Evolutionary conservation across 2,888 invertebrate genomes (phyloP).

Genomic region (Aspidapion aeneum): DNA sequence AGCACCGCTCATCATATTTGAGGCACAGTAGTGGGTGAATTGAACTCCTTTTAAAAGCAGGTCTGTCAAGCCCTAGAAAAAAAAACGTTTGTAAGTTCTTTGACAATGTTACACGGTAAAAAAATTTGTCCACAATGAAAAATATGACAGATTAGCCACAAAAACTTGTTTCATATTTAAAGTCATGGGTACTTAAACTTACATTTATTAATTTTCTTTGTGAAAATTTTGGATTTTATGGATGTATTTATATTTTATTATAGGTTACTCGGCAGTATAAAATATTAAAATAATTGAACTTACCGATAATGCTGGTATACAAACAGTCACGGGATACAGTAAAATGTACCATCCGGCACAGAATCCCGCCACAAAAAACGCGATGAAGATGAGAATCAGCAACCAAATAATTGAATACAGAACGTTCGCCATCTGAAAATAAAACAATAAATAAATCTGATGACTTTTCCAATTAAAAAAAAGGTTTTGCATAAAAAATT

Average conservation of each 20-base stretch:
- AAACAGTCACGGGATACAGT: slow-evolving; percentile 63
- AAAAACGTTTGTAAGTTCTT: too few species aligned
- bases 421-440: slow-evolving; percentile 60
- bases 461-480: too few species aligned
- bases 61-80: slow-evolving; percentile 63
- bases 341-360: slow-evolving; percentile 68
- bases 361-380: slow-evolving; percentile 64
- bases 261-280: too few species aligned
- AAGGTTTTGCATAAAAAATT: too few species aligned
- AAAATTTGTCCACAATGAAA: too few species aligned
- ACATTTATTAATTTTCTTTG: too few species aligned
- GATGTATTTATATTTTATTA: too few species aligned
- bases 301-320: slow-evolving; percentile 65
- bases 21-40: slow-evolving; percentile 68
- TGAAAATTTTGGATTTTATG: too few species aligned
- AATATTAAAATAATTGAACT: slow-evolving; percentile 42
- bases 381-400: slow-evolving; percentile 62
- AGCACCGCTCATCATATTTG: slow-evolving; percentile 56
- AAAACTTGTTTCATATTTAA: too few species aligned
- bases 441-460: slow-evolving; percentile 14
- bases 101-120: too few species aligned
- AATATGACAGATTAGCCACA: too few species aligned
- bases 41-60: slow-evolving; percentile 64
- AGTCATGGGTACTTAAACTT: too few species aligned
- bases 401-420: slow-evolving; percentile 69